Evolutionary conservation across 2,797 vertebrate species (phyloP).

Genomic region (Paratrypauchen microcephalus): DNA sequence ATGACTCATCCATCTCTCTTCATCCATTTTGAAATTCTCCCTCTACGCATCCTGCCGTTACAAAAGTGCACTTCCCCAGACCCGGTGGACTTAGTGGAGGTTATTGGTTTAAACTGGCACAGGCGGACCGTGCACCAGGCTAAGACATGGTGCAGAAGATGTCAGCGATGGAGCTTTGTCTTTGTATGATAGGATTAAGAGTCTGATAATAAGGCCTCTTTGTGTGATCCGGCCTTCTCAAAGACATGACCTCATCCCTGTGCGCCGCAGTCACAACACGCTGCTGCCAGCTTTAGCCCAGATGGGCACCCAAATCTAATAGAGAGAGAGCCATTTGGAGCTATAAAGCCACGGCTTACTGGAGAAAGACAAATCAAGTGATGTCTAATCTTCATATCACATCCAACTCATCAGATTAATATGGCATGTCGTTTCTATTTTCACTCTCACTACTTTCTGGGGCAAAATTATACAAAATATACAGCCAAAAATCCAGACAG

Average conservation of each 20-base stretch:
- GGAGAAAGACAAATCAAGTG: constrained; percentile 64
- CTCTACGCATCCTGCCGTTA: constrained; percentile 1
- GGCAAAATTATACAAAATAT: no score
- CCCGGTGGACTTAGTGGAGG: constrained; percentile 22
- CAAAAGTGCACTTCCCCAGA: constrained; percentile 23
- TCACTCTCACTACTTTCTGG: constrained; percentile 12
- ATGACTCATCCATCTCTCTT: constrained; percentile 2
- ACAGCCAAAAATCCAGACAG: no score
- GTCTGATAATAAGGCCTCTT: constrained; percentile 75
- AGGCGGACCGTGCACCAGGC: constrained; percentile 26
- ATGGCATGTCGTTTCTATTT: constrained; percentile 58
- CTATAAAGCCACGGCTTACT: constrained; percentile 69
- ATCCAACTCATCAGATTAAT: constrained; percentile 63
- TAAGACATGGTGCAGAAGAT: constrained; percentile 53
- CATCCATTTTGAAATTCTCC: neutral
- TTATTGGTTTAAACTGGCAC: constrained; percentile 39
- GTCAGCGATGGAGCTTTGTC: constrained; percentile 56
- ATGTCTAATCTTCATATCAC: constrained; percentile 68
- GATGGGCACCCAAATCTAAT: constrained; percentile 82
- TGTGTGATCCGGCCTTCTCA: constrained; percentile 74
- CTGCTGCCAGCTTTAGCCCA: constrained; percentile 75
- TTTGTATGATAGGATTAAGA: constrained; percentile 74
- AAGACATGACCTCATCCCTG: constrained; percentile 84
- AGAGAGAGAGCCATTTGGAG: constrained; percentile 79
- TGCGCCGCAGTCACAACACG: constrained; percentile 64